Percentiles rank a stretch among this genome's conserved stretches.
These are phyloP conservation scores for Andrena minutula DNA, from an alignment of 2,888 invertebrate genomes.

Conservation along the genomic window DNA sequence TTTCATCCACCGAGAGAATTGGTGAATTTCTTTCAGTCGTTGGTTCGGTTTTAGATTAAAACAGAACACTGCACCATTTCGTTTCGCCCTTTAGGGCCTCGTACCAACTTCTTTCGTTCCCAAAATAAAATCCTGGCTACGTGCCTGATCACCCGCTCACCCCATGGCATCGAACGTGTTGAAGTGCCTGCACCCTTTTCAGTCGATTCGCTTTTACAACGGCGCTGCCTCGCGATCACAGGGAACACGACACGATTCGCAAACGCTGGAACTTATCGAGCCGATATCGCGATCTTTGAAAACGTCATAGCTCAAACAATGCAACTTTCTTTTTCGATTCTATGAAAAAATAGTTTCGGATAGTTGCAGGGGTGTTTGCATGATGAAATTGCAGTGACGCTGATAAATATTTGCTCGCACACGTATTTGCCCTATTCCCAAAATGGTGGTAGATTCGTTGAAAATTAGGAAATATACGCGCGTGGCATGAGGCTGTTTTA, in stretches of 20 bases:
- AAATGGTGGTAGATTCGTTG: too few relatives aligned
- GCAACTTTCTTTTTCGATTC: background rate
- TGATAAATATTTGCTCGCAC: too few relatives aligned
- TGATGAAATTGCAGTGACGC: too few relatives aligned
- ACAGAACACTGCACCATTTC: background rate
- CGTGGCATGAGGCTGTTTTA: too few relatives aligned
- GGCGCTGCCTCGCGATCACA: background rate
- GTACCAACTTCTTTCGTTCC: background rate
- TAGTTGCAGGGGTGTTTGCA: too few relatives aligned
- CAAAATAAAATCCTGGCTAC: conserved; percentile 42
- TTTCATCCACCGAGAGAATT: background rate
- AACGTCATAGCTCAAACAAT: background rate
- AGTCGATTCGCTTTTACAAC: conserved; percentile 12
- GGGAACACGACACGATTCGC: background rate
- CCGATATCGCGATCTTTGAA: background rate
- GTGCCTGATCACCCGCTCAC: conserved; percentile 23
- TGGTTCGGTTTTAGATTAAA: background rate
- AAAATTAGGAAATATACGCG: too few relatives aligned
- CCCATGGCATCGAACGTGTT: conserved; percentile 25
- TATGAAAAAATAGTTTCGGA: background rate
- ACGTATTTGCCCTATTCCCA: too few relatives aligned
- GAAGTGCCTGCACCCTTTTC: conserved; percentile 22
- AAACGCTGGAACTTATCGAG: background rate
- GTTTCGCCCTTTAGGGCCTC: background rate
- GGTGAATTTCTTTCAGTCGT: background rate